Percentiles rank a stretch among this genome's conserved stretches.
These are phyloP conservation scores for Spinibarbus caldwelli DNA, from an alignment of 2,797 vertebrate species.

Conservation along the genomic window DNA sequence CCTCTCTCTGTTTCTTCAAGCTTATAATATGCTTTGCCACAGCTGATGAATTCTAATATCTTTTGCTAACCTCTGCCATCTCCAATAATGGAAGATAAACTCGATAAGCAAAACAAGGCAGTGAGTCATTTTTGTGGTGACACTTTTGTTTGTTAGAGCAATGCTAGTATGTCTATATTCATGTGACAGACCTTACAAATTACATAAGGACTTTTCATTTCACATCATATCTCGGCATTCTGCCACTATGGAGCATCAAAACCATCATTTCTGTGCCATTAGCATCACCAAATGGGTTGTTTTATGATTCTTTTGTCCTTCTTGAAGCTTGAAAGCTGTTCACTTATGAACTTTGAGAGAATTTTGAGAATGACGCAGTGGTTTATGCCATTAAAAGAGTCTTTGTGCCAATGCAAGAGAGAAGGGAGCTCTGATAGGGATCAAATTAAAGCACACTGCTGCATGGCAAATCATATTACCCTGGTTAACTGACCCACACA, in stretches of 20 bases:
- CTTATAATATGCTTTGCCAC: slow-evolving; percentile 67
- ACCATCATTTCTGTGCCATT: neutral
- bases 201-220: slow-evolving; percentile 6
- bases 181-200: slow-evolving; percentile 10
- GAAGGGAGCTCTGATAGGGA: slow-evolving; percentile 65
- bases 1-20: slow-evolving; percentile 50
- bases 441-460: slow-evolving; percentile 68
- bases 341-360: slow-evolving; percentile 5
- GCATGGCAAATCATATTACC: slow-evolving; percentile 77
- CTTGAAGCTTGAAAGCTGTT: neutral
- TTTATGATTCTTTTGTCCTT: slow-evolving; percentile 35
- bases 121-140: slow-evolving; percentile 51
- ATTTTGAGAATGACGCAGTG: neutral
- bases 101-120: slow-evolving; percentile 34
- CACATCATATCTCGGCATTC: neutral
- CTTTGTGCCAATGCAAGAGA: neutral
- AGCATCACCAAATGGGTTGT: neutral
- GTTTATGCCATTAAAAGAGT: neutral
- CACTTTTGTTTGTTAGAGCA: neutral
- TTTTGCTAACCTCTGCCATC: slow-evolving; percentile 53
- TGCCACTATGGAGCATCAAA: neutral
- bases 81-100: slow-evolving; percentile 38
- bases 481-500: slow-evolving; percentile 60
- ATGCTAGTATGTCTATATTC: neutral
- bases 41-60: slow-evolving; percentile 70